A percentile compares a stretch with the other conserved stretches of the same genome.
Conservation (phyloP, 2,797 vertebrate genomes). For the Cirrhinus mrigala region DNA sequence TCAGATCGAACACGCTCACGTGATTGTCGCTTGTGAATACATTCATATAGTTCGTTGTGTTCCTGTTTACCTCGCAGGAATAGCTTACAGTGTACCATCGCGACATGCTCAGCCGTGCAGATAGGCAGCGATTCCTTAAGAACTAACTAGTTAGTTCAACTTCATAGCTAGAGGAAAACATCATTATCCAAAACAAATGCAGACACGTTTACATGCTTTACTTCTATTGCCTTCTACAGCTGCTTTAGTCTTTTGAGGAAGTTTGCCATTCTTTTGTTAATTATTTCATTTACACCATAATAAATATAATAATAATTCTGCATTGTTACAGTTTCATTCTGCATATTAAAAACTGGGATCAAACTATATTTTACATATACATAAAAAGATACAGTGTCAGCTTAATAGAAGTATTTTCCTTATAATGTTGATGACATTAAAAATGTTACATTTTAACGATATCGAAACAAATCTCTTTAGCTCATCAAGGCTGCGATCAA, state of each 20-base stretch:
- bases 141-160: neutral
- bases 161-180: neutral
- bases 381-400: too few relatives aligned
- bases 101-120: neutral
- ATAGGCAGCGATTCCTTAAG: neutral
- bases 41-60: accelerated
- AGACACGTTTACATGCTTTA: neutral
- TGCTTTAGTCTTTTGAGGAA: neutral
- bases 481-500: neutral
- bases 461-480: neutral
- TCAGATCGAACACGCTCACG: neutral
- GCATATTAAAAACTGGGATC: too few relatives aligned
- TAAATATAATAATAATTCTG: too few relatives aligned
- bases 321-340: too few relatives aligned
- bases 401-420: too few relatives aligned
- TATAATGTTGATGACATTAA: too few relatives aligned
- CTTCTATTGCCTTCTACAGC: neutral
- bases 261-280: neutral
- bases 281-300: neutral
- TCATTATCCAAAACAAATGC: neutral
- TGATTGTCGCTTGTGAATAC: neutral
- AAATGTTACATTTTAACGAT: too few relatives aligned
- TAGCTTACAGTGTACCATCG: neutral
- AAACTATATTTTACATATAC: neutral
- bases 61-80: neutral